Evolutionary conservation across 2,113 vertebrate species (phyloP), one percentile per base, ranked within the genome.

Genomic region (Rhadina sibilatrix): DNA sequence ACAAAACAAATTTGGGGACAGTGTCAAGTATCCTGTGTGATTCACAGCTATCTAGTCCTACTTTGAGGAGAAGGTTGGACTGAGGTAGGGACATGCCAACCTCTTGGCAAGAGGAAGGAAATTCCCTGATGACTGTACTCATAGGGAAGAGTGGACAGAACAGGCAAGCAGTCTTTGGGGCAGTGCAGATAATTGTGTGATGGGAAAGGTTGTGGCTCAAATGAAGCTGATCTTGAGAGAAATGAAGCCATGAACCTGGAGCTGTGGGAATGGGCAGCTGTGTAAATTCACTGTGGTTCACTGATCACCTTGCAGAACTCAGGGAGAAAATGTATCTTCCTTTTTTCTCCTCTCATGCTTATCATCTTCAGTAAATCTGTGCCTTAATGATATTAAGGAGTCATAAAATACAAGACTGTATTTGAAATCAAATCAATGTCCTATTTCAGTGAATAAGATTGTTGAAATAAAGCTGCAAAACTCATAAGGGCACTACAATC

Each of bases 401-500:
- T 54, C 24, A 30, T 46, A 61, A 92, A 83, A 38, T 57, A 66
- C 35, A 46, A 69, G 80, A 52, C n/a, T 61, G 19, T 6, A 12
- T 85, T 57, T 71, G 38, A 78, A 87, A 42, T 81, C 19, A 70
- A 82, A 24, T 56, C 76, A 96, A 79, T 79, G 57, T 25, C 44
- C 28, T 53, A 42, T 90, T 95, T 92, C 14, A 20, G 15, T 44
- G 77, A 63, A 38, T 70, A 30, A 46, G 37, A 23, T 56, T 42
- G 49, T 70, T 91, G 68, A 92, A 92, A 40, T 38, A 44, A 47
- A 64, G 35, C 54, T 65, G 59, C 40, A 65, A 57, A 87, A 47
- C 54, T 49, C 37, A 3, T 47, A 70, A 77, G 59, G 35, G 42
- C 9, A 4, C 11, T 72, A 9, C n/a, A 63, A 0, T 53, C 30